Evolutionary conservation across 2,113 vertebrate species (phyloP), one percentile per base, ranked within the genome.

Genomic region (Cynocephalus volans): DNA sequence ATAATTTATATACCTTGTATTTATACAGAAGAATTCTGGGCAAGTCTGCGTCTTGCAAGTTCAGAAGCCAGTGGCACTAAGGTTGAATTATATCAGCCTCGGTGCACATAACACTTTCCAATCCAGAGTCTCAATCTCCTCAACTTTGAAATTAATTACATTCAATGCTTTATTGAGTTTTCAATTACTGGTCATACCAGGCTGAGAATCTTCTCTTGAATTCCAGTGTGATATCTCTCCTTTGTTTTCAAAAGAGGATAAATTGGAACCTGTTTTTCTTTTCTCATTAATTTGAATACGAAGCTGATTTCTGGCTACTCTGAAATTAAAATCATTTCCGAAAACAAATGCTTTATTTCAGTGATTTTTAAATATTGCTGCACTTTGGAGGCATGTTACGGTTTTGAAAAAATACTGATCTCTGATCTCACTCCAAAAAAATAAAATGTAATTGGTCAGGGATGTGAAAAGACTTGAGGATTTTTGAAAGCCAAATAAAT

Each of bases 101-200:
- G 76, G 85, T 65, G 52, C 12, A 13, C 4, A 9, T 8, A 24
- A 15, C 72, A 28, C 9, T 77, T 72, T 85, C 81, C 52, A 50
- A 93, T 50, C 64, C 60, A 54, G 85, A 81, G 48, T 41, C 14
- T 19, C n/a, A 48, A 64, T 81, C 67, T 86, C 54, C 12, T 70
- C 85, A 77, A 41, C 85, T 85, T 54, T n/a, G 70, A 80, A 93
- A 97, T 96, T 96, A 90, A 97, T 97, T 90, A 41, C 77, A 82
- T 81, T 90, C 82, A 96, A 96, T 89, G 92, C 36, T 84, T 95
- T 80, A 80, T 92, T 92, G 92, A 89, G 85, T 83, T 95, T 93
- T 86, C 94, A 95, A 92, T 93, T 80, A 80, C 67, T 41, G 86
- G 73, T 75, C 79, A 92, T 26, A 92, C n/a, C 45, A 93, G 48